Conservation (phyloP, 2,797 vertebrate species). For the Toxotes lorentzi region DNA sequence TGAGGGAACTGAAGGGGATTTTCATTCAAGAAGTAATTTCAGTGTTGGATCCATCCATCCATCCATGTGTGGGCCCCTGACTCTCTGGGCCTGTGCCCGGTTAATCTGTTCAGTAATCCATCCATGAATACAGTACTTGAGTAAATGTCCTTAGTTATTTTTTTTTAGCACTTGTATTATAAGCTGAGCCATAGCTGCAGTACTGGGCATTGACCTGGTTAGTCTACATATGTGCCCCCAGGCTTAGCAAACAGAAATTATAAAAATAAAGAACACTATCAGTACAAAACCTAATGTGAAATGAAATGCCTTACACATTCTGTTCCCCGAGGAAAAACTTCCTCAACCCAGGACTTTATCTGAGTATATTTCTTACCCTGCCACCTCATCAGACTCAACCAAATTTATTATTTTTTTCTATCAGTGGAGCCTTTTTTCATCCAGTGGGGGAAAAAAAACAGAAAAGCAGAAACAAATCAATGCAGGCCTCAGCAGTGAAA, state of each 20-base stretch:
- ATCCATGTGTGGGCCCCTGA: background rate
- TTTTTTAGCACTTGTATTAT: background rate
- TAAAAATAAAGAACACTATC: constrained; percentile 4
- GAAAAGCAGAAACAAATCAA: constrained; percentile 56
- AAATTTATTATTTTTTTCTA: constrained; percentile 46
- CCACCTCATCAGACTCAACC: constrained; percentile 34
- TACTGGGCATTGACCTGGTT: background rate
- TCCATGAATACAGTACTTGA: background rate
- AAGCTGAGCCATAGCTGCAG: background rate
- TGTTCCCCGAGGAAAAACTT: constrained; percentile 24
- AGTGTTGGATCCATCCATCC: too few relatives aligned
- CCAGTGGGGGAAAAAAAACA: constrained; percentile 24
- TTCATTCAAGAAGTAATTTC: too few relatives aligned
- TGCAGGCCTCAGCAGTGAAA: constrained; percentile 51
- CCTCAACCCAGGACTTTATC: constrained; percentile 21
- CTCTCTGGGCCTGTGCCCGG: background rate
- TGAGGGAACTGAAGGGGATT: too few relatives aligned
- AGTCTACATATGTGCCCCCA: background rate
- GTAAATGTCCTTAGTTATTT: background rate
- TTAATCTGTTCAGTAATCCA: background rate
- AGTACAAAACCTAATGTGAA: background rate
- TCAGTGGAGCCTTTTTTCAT: constrained; percentile 50
- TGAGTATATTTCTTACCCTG: constrained; percentile 10
- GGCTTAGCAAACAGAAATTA: constrained; percentile 8
- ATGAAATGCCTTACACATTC: constrained; percentile 18